Evolutionary conservation across 2,888 invertebrate species (phyloP).

Genomic region (Stenodema calcarata): DNA sequence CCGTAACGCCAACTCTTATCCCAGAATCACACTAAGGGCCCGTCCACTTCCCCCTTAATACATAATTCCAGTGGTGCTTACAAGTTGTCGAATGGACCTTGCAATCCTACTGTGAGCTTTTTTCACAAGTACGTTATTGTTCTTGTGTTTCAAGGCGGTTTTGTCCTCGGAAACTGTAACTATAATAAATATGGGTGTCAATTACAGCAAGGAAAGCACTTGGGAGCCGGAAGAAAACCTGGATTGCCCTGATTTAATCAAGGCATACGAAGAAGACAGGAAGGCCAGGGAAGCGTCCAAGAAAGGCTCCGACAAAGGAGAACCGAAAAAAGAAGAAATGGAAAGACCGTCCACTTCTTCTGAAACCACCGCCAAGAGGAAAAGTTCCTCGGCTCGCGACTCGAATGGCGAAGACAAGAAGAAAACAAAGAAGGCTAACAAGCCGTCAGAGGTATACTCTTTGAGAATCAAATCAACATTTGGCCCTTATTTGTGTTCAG

Average conservation of each 20-base stretch:
- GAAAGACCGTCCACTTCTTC: conserved; percentile 62
- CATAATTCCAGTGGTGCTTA: no score
- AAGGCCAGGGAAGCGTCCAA: conserved; percentile 65
- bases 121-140: no score
- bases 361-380: conserved; percentile 58
- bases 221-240: conserved; percentile 96
- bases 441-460: neutral
- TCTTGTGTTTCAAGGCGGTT: no score
- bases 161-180: no score
- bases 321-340: conserved; percentile 46
- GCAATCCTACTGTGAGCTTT: no score
- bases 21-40: no score
- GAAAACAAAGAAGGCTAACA: neutral
- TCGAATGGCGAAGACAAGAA: neutral
- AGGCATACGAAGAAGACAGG: conserved; percentile 82
- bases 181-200: neutral
- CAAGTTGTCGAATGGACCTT: no score
- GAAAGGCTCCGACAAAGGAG: neutral
- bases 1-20: no score
- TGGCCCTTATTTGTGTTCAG: no score
- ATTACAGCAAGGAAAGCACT: conserved; percentile 78
- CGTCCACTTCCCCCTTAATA: no score
- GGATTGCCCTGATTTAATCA: conserved; percentile 88
- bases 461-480: no score
- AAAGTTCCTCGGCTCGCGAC: neutral